These are phyloP conservation scores for Sarcophaga variegata DNA, from an alignment of 2,888 invertebrate genomes.

Conservation along the genomic window DNA sequence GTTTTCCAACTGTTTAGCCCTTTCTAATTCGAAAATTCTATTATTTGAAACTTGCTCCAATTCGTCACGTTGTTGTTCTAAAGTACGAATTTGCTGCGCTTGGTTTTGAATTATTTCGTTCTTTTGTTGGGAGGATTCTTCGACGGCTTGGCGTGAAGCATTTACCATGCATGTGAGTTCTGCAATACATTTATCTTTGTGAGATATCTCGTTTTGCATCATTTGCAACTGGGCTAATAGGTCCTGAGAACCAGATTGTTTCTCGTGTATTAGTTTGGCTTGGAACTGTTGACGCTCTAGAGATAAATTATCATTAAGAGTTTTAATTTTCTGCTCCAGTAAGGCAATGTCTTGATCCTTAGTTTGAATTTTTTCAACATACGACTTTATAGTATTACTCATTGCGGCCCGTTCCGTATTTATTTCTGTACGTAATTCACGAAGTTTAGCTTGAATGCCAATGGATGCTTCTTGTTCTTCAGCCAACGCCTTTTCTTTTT, in stretches of 20 bases:
- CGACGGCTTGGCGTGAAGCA: constrained; percentile 76
- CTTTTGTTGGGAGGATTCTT: constrained; percentile 77
- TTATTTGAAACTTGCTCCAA: constrained; percentile 78
- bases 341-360: constrained; percentile 78
- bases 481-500: constrained; percentile 89
- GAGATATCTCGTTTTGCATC: constrained; percentile 78
- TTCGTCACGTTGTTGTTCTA: constrained; percentile 80
- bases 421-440: constrained; percentile 86
- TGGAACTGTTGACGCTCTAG: constrained; percentile 81
- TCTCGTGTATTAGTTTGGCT: constrained; percentile 78
- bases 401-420: constrained; percentile 80
- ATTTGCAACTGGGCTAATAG: constrained; percentile 78
- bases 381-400: constrained; percentile 77
- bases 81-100: constrained; percentile 75
- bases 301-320: constrained; percentile 77
- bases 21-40: constrained; percentile 79
- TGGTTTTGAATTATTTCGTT: constrained; percentile 78
- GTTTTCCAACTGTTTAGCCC: constrained; percentile 77
- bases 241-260: constrained; percentile 79
- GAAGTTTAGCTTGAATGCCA: constrained; percentile 89
- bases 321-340: constrained; percentile 78
- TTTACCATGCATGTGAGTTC: constrained; percentile 78
- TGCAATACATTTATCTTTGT: constrained; percentile 78
- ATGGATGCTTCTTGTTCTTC: constrained; percentile 90
- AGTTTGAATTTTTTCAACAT: constrained; percentile 77